phyloP scores from a whole-genome alignment of 2,113 vertebrate species.

The Sus scrofa region T2T-Sscrofa CM000812.6:39128001-39128500 shows the following conservation, averaged over 20 bases:
- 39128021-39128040: no score
- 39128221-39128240: not conserved
- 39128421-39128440: not conserved
- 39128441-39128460: conserved; percentile 14
- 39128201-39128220: not conserved
- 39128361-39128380: not conserved
- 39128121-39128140: not conserved
- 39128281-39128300: not conserved
- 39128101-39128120: no score
- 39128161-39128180: not conserved
- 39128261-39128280: not conserved
- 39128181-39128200: not conserved
- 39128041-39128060: no score
- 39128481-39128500: not conserved
- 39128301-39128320: not conserved
- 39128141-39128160: not conserved
- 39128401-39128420: not conserved
- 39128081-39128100: no score
- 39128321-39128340: not conserved
- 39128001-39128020: no score
- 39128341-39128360: conserved; percentile 32
- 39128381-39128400: conserved; percentile 8
- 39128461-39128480: not conserved
- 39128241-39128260: not conserved
- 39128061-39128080: no score